These are phyloP conservation scores for Sus scrofa DNA, from an alignment of 2,113 vertebrate species.

Conservation along the genomic window T2T-Sscrofa CM000823.6:65157501-65158000, in stretches of 20 bases:
- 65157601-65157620: neutral
- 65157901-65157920: neutral
- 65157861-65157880: neutral
- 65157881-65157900: neutral
- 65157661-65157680: neutral
- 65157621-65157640: neutral
- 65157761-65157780: neutral
- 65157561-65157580: neutral
- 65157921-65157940: neutral
- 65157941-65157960: neutral
- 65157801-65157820: neutral
- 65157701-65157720: neutral
- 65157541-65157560: neutral
- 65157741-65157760: neutral
- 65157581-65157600: neutral
- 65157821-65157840: neutral
- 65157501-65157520: neutral
- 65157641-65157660: neutral
- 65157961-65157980: neutral
- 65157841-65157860: neutral
- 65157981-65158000: neutral
- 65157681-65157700: neutral
- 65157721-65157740: neutral
- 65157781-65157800: neutral
- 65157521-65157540: neutral